Percentiles rank a stretch among this genome's conserved stretches.
phyloP scores from a whole-genome alignment of 2,797 vertebrate genomes.

The Tiaroga cobitis region DNA sequence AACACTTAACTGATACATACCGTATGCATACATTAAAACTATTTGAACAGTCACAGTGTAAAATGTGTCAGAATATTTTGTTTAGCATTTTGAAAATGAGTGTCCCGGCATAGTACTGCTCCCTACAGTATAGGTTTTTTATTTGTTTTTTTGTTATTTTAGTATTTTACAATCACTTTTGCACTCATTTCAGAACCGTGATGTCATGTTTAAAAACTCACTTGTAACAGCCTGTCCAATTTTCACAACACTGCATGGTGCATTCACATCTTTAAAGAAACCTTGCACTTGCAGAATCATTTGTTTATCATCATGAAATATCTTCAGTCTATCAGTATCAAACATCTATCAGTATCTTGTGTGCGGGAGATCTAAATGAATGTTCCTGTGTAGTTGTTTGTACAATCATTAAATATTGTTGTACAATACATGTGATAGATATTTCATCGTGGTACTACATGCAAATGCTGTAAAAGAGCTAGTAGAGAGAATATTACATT shows the following conservation, averaged over 20 bases:
- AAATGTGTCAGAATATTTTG: not conserved
- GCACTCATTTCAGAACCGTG: not conserved
- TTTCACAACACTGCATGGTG: not conserved
- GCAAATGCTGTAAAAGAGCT: not conserved
- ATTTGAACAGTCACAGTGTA: too few species aligned
- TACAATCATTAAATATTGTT: not conserved
- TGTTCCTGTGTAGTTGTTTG: not conserved
- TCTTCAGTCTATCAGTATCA: too few species aligned
- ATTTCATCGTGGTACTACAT: not conserved
- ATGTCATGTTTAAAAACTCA: not conserved
- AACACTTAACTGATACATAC: not conserved
- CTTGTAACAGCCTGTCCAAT: not conserved
- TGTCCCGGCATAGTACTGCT: not conserved
- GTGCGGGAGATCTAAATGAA: too few species aligned
- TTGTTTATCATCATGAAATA: not conserved
- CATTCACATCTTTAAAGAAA: not conserved
- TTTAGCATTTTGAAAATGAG: not conserved
- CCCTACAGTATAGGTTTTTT: not conserved
- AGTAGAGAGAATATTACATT: not conserved
- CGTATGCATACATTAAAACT: not conserved
- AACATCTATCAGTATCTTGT: too few species aligned
- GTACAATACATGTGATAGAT: not conserved
- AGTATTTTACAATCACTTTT: not conserved
- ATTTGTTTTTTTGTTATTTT: not conserved
- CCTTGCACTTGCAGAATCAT: not conserved